Conservation (phyloP, 2,113 vertebrate species). For the Rafetus swinhoei region DNA sequence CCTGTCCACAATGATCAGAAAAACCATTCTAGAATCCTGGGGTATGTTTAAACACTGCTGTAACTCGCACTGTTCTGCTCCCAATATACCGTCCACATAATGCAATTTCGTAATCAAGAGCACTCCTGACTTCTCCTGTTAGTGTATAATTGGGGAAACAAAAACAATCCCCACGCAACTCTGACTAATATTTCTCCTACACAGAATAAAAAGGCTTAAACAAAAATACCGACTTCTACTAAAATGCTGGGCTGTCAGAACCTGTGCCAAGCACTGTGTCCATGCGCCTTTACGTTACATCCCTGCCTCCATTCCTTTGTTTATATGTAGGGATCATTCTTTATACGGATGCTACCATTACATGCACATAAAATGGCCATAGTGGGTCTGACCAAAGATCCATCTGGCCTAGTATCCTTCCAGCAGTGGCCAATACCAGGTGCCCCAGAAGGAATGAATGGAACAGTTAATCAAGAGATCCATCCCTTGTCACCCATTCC, state of each 20-base stretch:
- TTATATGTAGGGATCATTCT: background rate
- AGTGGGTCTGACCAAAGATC: no score
- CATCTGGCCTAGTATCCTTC: no score
- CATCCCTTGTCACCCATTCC: no score
- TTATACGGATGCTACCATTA: background rate
- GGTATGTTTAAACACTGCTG: background rate
- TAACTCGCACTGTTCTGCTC: background rate
- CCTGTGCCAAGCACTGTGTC: background rate
- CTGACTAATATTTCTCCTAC: background rate
- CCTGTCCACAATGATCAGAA: fast-evolving
- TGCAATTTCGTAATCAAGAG: background rate
- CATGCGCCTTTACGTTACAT: background rate
- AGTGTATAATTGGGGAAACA: background rate
- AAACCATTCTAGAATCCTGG: background rate
- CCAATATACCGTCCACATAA: background rate
- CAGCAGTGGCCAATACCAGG: no score
- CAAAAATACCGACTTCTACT: background rate
- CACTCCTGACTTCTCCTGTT: background rate
- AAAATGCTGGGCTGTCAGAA: background rate
- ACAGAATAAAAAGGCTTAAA: background rate
- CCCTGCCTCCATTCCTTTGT: background rate
- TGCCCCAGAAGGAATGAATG: no score
- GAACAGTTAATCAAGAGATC: no score
- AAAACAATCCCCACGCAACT: background rate
- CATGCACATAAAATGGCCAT: no score